Conservation (phyloP, 2,888 invertebrate genomes). For the Eucera pruinosa region DNA sequence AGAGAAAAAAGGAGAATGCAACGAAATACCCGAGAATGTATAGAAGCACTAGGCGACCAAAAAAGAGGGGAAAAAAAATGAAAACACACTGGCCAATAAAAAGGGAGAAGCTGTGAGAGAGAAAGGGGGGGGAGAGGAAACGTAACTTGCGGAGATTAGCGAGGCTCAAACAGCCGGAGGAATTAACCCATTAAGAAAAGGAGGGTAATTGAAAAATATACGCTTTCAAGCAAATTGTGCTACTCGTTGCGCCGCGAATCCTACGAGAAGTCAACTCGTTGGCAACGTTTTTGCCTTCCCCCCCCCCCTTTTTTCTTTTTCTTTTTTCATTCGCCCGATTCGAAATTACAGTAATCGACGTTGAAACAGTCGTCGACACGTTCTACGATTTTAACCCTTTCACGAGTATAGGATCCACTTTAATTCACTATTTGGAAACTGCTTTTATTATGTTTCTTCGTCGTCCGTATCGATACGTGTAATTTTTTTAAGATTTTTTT, state of each 20-base stretch:
- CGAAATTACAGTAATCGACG: no score
- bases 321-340: no score
- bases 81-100: conserved; percentile 7
- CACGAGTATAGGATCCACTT: no score
- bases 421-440: no score
- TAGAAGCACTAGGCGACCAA: conserved; percentile 6
- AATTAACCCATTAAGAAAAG: conserved; percentile 41
- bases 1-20: conserved; percentile 4
- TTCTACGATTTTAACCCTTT: no score
- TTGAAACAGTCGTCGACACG: no score
- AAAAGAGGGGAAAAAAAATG: conserved; percentile 9
- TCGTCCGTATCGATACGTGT: no score
- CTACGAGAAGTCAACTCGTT: no score
- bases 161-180: conserved; percentile 21
- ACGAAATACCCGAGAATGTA: conserved; percentile 22
- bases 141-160: conserved; percentile 29
- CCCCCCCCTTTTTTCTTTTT: neutral
- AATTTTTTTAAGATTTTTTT: no score
- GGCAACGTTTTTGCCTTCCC: no score
- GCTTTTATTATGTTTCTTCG: no score
- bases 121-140: neutral
- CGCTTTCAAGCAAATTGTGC: conserved; percentile 30
- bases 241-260: conserved; percentile 3
- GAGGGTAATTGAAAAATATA: conserved; percentile 44
- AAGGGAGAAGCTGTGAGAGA: no score